Percentiles rank a stretch among this genome's conserved stretches.
Conservation (phyloP, 2,888 invertebrate genomes). For the Adelphocoris suturalis region DNA sequence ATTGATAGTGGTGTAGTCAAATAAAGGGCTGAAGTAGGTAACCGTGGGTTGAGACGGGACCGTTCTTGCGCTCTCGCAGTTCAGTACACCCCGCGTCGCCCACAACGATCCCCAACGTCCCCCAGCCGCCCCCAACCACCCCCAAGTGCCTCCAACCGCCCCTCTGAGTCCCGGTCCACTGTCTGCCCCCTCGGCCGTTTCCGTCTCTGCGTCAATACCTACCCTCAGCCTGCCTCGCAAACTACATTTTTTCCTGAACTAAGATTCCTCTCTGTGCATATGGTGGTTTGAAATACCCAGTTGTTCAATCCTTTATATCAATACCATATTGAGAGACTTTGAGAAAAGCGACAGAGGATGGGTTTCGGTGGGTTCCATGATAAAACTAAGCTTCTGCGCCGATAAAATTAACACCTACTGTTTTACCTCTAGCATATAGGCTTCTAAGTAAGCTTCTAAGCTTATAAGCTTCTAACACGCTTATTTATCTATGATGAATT, state of each 20-base stretch:
- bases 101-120: not conserved
- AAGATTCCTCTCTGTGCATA: conserved; percentile 20
- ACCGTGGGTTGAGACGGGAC: not conserved
- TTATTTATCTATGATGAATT: too few species aligned
- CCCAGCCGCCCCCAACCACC: not conserved
- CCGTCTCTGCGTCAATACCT: conserved; percentile 57
- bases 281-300: not conserved
- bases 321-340: too few species aligned
- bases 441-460: too few species aligned
- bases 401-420: too few species aligned
- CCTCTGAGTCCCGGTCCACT: not conserved
- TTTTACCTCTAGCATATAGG: too few species aligned
- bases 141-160: not conserved
- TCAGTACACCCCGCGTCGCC: not conserved
- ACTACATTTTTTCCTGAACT: conserved; percentile 54
- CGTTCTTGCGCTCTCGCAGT: conserved; percentile 34
- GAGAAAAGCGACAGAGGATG: too few species aligned
- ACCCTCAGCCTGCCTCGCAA: conserved; percentile 30
- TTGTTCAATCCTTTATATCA: too few species aligned
- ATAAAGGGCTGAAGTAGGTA: not conserved
- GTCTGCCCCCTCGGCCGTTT: conserved; percentile 44
- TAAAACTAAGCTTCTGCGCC: too few species aligned
- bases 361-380: too few species aligned
- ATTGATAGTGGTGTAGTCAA: not conserved
- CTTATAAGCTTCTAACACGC: too few species aligned